These are phyloP conservation scores for Euthynnus affinis DNA, from an alignment of 2,797 vertebrate species.

Conservation along the genomic window DNA sequence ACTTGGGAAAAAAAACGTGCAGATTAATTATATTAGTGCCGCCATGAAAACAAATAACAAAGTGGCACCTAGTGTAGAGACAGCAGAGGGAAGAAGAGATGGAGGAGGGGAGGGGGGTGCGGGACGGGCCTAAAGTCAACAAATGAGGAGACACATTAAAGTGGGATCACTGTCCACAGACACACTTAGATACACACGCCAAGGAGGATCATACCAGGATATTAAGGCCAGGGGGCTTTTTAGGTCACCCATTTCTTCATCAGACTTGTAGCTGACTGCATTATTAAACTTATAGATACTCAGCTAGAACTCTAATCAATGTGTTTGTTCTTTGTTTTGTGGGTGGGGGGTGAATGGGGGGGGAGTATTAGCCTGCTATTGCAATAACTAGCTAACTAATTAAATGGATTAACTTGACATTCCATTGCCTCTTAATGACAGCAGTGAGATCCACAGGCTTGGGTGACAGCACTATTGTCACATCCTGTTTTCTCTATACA, in stretches of 20 bases:
- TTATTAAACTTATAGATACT: conserved; percentile 32
- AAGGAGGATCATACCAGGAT: conserved; percentile 58
- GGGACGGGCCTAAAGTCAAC: conserved; percentile 55
- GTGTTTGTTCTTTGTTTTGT: conserved; percentile 18
- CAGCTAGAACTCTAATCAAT: conserved; percentile 32
- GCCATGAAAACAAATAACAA: conserved; percentile 55
- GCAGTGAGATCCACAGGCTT: not conserved
- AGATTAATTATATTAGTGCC: conserved; percentile 45
- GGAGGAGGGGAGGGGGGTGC: not conserved
- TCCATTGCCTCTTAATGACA: conserved; percentile 14
- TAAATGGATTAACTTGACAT: conserved; percentile 37
- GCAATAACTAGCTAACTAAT: conserved; percentile 36
- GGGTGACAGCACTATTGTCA: conserved; percentile 26
- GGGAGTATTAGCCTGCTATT: not conserved
- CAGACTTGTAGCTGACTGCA: conserved; percentile 13
- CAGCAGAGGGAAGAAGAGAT: not conserved
- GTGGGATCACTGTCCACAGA: conserved; percentile 58
- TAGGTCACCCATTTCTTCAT: conserved; percentile 46
- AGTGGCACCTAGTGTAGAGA: conserved; percentile 38
- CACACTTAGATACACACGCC: conserved; percentile 57
- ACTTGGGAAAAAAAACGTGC: conserved; percentile 36
- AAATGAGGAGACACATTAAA: conserved; percentile 68
- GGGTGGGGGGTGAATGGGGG: not conserved
- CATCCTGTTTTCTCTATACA: conserved; percentile 65
- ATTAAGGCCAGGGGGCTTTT: conserved; percentile 64